Evolutionary conservation across 1,140 invertebrate species (phyloP), one percentile per base, ranked within the genome.

Genomic region (Drosophila nikananu): DNA sequence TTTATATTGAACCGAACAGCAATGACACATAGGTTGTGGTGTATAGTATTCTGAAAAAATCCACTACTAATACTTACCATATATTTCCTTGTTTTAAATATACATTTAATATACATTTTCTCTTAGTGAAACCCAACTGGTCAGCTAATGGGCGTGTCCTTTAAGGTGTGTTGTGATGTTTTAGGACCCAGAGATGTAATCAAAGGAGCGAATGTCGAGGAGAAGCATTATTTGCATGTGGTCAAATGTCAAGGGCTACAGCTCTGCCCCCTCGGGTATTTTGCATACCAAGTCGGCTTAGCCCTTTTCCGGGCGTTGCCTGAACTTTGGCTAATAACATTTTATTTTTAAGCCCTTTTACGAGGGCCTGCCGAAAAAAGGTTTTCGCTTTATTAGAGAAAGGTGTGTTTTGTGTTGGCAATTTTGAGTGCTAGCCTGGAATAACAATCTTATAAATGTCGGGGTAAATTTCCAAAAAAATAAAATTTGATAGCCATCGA

Each of bases 251-350:
- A 78, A 77, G 75, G 73, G 15, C 42, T 51, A 7, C 2, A 17
- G 13, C 44, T 23, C 46, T 49, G 32, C 3, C 19, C 39, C 39
- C 35, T 17, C 0, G 23, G 37, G 19, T 54, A 44, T 77, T 77
- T 77, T 68, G 54, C 74, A 68, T 77, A 55, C 39, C 5, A 19
- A 5, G 54, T 27, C 32, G 61, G 37, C 46, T 72, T 54, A 57
- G 42, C 77, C 70, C 67, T 42, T 78, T 64, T 77, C 42, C 57
- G 49, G 75, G 82, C 73, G 75, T 81, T 76, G 19, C 66, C 60
- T 77, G 67, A 86, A 86, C 82, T 83, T 77, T 74, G 37, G 35
- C 51, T 51, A 87, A 86, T 87, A 86, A 83, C 80, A 63, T 83
- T 86, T 80, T 74, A 89, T 73, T 77, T 80, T 77, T 64, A 80